phyloP scores from a whole-genome alignment of 2,797 vertebrate species.

The Graptemys geographica region DNA sequence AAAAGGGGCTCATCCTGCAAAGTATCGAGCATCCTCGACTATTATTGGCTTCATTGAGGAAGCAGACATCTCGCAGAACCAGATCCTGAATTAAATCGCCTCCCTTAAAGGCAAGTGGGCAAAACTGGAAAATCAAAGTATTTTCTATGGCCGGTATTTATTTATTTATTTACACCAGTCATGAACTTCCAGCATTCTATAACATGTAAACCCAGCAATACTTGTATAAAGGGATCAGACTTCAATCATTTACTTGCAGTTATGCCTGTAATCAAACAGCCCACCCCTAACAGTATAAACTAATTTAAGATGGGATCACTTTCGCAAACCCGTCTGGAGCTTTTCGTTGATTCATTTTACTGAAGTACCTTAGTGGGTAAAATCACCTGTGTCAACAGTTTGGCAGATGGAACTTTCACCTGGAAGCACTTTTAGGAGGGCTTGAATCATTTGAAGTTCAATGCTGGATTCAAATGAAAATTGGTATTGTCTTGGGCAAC shows the following conservation, averaged over 20 bases:
- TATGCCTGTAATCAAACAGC: neutral
- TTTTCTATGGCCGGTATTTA: neutral
- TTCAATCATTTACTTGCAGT: neutral
- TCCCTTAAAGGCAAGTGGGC: neutral
- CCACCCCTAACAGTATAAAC: neutral
- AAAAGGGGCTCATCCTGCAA: neutral
- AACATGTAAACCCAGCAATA: neutral
- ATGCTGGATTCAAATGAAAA: neutral
- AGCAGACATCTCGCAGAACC: neutral
- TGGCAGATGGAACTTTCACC: neutral
- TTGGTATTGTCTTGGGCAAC: neutral
- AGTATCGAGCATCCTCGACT: neutral
- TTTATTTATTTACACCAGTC: neutral
- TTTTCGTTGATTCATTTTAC: neutral
- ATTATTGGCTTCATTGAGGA: neutral
- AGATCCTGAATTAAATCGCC: neutral
- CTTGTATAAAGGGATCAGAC: neutral
- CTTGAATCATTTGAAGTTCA: neutral
- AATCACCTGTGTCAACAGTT: neutral
- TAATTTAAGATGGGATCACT: neutral
- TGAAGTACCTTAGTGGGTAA: neutral
- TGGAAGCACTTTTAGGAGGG: neutral
- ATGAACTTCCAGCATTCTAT: neutral
- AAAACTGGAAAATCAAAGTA: neutral
- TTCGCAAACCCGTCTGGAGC: neutral